Base-by-base conservation (phyloP, 2,888 invertebrate species). In the Hypolimnas misippus region DNA sequence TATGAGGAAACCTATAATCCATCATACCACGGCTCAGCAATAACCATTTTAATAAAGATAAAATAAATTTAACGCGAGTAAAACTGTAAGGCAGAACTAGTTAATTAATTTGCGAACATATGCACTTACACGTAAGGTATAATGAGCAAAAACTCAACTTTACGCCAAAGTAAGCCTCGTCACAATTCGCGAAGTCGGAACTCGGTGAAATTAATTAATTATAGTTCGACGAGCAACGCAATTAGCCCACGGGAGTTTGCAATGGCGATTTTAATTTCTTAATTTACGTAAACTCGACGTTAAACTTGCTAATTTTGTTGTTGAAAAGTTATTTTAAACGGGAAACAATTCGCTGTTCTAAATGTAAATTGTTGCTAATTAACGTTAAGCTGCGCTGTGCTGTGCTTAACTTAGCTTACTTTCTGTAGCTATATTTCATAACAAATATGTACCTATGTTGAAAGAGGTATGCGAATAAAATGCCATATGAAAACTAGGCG, bases 161-260 rank as follows among this genome's bases (percentile, higher is more conserved):
- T 19, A 35, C 25, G n/a, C 25, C 25, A 5, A 19, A 19, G 14
- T 49, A 29, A 49, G n/a, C 21, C 46, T 21, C 49, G 49, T 29
- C 25, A 29, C 25, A 29, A 5, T 29, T 7, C 21, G 12, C 19
- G 12, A 19, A 57, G 56, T 35, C 35, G 55, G 38, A 38, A 49
- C 21, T 49, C 25, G 29, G 57, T 21, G 61, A 64, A 66, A 63
- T 64, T 66, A 66, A 64, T 66, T 66, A 66, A 66, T 66, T 66
- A 64, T 61, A 49, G 46, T 63, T 61, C 58, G 60, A 55, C 44
- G 61, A 62, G 51, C 50, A 38, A 51, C 7, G 53, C 7, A 25
- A n/a, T 54, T 35, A 38, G 35, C 35, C 14, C 19, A 17, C 53
- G 16, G 29, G 49, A 46, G 19, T 25, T 49, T 14, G 8, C 29